phyloP scores from a whole-genome alignment of 2,888 invertebrate genomes.

The Nebria brevicollis region DNA sequence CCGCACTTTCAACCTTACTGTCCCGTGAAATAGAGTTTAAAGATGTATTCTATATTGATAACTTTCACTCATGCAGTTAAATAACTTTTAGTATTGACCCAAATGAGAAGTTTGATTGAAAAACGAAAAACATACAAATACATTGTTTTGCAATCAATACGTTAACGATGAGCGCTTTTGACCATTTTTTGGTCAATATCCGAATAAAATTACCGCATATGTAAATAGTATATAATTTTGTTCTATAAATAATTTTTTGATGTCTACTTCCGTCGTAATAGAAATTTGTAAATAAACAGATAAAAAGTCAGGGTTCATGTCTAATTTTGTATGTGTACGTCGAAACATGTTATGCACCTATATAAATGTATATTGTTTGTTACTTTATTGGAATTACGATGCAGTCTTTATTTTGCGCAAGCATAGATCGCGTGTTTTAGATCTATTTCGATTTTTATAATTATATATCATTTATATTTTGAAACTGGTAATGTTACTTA shows the following conservation, averaged over 20 bases:
- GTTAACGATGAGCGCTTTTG: neutral
- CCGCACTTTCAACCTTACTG: conserved; percentile 33
- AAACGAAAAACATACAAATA: neutral
- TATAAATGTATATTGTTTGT: neutral
- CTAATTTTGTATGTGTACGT: neutral
- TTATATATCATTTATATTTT: neutral
- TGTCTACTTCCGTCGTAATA: neutral
- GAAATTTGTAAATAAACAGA: neutral
- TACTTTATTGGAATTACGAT: neutral
- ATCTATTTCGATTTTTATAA: neutral
- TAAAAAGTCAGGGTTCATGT: neutral
- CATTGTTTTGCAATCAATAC: neutral
- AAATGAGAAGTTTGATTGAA: conserved; percentile 17
- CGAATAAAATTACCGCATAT: neutral
- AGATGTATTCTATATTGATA: neutral
- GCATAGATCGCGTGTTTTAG: neutral
- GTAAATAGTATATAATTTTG: neutral
- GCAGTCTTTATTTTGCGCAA: neutral
- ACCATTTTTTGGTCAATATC: neutral
- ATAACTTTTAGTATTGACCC: conserved; percentile 42
- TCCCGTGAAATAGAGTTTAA: neutral
- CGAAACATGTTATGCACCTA: neutral
- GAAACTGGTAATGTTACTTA: neutral
- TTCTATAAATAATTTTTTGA: neutral
- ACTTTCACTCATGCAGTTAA: conserved; percentile 42